These are phyloP conservation scores for Pocillopora damicornis DNA, from an alignment of 64 coral and sea anemone genomes.

Conservation along the genomic window DNA sequence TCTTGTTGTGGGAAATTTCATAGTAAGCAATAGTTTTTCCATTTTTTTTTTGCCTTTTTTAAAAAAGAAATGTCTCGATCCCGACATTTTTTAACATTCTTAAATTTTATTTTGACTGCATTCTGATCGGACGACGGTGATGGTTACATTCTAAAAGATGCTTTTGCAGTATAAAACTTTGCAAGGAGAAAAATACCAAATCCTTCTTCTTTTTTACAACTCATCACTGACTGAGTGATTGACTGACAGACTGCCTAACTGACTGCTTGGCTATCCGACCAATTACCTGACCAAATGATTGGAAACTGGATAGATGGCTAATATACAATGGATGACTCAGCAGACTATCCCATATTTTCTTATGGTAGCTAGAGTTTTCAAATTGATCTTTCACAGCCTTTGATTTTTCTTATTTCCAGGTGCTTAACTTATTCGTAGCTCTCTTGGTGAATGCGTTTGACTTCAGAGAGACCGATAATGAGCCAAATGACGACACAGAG, in stretches of 20 bases:
- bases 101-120: too few species aligned
- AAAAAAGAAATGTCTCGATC: too few species aligned
- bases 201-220: too few species aligned
- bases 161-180: too few species aligned
- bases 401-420: conserved; percentile 29
- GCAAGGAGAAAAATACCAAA: too few species aligned
- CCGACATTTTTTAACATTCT: too few species aligned
- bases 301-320: too few species aligned
- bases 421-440: conserved; percentile 57
- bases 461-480: conserved; percentile 41
- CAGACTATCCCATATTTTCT: not conserved
- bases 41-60: too few species aligned
- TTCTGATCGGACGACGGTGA: too few species aligned
- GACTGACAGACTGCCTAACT: not conserved
- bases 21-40: conserved; percentile 50
- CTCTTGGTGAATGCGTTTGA: conserved; percentile 59
- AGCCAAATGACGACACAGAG: not conserved
- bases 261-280: not conserved
- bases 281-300: not conserved
- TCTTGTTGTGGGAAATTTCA: conserved; percentile 87
- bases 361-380: not conserved
- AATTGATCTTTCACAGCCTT: not conserved
- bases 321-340: too few species aligned
- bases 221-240: not conserved
- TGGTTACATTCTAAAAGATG: too few species aligned